phyloP scores from a whole-genome alignment of 2,888 invertebrate genomes.

The Neoascia interrupta region DNA sequence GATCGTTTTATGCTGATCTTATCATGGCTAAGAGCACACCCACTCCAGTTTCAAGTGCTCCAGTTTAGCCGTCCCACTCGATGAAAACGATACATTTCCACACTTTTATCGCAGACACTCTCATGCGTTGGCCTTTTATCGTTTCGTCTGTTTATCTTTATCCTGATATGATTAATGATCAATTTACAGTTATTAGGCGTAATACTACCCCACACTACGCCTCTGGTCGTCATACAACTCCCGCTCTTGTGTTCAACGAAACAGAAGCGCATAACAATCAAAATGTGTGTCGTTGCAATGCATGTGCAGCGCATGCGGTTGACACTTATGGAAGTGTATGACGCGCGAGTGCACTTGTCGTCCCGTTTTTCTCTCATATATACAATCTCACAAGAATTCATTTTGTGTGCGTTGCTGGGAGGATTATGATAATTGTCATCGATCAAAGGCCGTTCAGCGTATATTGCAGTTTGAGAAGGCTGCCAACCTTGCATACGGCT shows the following conservation, averaged over 20 bases:
- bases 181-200: constrained; percentile 43
- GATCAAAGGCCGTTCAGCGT: constrained; percentile 42
- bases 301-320: constrained; percentile 49
- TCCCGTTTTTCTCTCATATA: background rate
- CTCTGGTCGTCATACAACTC: background rate
- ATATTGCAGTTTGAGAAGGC: constrained; percentile 3
- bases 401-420: background rate
- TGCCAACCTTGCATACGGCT: constrained; percentile 19
- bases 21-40: constrained; percentile 12
- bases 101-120: constrained; percentile 22
- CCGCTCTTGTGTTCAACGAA: background rate
- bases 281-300: background rate
- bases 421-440: constrained; percentile 66
- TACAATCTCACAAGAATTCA: background rate
- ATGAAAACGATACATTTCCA: constrained; percentile 23
- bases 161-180: constrained; percentile 50
- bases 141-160: constrained; percentile 28
- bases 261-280: constrained; percentile 36
- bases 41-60: constrained; percentile 26
- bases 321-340: constrained; percentile 25
- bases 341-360: constrained; percentile 28
- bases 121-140: constrained; percentile 29
- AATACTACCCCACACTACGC: background rate
- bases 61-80: constrained; percentile 19
- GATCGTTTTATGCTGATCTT: constrained; percentile 9